phyloP scores from a whole-genome alignment of 1,140 invertebrate genomes.

The Cylas formicarius region DNA sequence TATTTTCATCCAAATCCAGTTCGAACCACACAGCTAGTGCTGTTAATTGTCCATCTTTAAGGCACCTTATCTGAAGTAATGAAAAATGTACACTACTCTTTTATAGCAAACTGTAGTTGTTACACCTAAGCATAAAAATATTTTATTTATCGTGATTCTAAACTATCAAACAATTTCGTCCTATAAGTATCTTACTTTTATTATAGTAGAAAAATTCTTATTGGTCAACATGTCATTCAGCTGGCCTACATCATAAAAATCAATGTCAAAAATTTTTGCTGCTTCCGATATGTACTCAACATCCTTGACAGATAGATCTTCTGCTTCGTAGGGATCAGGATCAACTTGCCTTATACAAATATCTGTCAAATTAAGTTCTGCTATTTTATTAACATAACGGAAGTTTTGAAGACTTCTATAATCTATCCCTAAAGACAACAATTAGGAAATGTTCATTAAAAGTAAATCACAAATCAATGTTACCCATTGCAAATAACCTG shows the following conservation, averaged over 20 bases:
- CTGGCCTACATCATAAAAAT: conserved; percentile 57
- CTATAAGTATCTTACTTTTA: conserved; percentile 12
- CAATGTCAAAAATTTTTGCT: conserved; percentile 48
- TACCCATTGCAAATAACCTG: conserved; percentile 54
- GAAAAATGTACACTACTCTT: background rate
- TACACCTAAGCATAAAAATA: too few relatives aligned
- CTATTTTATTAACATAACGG: conserved; percentile 9
- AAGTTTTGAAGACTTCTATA: conserved; percentile 31
- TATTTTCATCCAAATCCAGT: conserved; percentile 59
- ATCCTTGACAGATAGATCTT: conserved; percentile 54
- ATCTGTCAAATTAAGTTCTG: conserved; percentile 25
- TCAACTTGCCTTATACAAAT: conserved; percentile 42
- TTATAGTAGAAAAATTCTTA: conserved; percentile 14
- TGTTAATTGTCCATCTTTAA: conserved; percentile 43
- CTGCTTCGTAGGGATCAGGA: conserved; percentile 60
- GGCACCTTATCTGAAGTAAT: conserved; percentile 12
- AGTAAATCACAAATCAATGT: background rate
- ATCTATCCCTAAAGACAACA: conserved; percentile 7
- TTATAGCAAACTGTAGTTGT: too few relatives aligned
- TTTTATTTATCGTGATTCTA: too few relatives aligned
- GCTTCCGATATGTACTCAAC: conserved; percentile 55
- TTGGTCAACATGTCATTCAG: conserved; percentile 32
- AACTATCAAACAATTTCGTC: too few relatives aligned
- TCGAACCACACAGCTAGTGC: conserved; percentile 64
- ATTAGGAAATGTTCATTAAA: background rate